Conservation (phyloP, 2,888 invertebrate species). For the Conistra vaccinii region DNA sequence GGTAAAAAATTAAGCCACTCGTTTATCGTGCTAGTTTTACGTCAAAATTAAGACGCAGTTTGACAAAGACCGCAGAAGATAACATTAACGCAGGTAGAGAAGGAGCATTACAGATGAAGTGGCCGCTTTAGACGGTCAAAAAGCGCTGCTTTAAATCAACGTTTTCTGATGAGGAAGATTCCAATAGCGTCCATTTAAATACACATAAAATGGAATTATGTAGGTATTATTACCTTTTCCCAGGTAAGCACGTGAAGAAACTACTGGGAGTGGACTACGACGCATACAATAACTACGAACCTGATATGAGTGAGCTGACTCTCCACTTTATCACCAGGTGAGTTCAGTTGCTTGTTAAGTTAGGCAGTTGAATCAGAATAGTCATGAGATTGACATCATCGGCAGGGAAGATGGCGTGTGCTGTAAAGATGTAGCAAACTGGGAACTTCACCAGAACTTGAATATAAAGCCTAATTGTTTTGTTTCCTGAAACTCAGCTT, state of each 20-base stretch:
- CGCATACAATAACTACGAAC: slow-evolving; percentile 52
- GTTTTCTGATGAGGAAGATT: no score
- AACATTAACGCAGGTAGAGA: neutral
- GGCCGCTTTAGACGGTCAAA: neutral
- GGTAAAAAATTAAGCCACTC: no score
- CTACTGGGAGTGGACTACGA: slow-evolving; percentile 67
- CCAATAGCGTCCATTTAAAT: no score
- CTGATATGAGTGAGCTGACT: slow-evolving; percentile 54
- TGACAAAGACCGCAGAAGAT: neutral
- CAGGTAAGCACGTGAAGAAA: slow-evolving; percentile 65
- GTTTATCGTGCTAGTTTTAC: no score
- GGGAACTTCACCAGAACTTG: neutral
- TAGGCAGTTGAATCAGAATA: no score
- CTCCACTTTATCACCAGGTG: slow-evolving; percentile 65
- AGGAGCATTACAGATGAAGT: neutral
- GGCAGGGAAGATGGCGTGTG: neutral
- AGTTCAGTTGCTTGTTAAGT: neutral
- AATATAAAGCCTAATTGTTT: no score
- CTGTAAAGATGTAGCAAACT: neutral
- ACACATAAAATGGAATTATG: no score
- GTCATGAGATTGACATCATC: no score
- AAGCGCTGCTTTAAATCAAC: no score
- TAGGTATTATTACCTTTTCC: neutral
- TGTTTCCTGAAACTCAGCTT: neutral
- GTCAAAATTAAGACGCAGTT: no score